Conservation (phyloP, 2,113 vertebrate species). For the Lathamus discolor region DNA sequence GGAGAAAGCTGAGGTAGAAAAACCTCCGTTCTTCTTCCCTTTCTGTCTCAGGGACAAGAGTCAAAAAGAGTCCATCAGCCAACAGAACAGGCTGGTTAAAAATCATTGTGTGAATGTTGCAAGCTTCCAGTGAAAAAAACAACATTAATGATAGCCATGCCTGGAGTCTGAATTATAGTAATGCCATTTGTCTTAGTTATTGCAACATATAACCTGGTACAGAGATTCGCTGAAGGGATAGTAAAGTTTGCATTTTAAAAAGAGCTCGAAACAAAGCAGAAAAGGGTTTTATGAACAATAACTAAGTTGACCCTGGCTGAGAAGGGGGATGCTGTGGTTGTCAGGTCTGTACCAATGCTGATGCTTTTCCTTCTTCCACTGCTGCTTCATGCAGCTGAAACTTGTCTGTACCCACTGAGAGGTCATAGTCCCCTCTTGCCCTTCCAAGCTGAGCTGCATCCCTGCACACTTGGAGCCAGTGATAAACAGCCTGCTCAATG, state of each 20-base stretch:
- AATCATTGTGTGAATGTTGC: neutral
- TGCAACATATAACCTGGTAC: neutral
- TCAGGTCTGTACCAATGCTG: neutral
- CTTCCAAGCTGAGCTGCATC: neutral
- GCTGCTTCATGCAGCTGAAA: neutral
- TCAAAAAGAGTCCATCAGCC: neutral
- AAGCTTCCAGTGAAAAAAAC: neutral
- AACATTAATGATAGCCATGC: neutral
- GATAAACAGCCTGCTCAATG: rapidly evolving
- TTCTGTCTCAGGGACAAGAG: neutral
- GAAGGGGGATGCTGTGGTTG: neutral
- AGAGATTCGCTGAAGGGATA: conserved; percentile 24
- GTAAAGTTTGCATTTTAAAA: neutral
- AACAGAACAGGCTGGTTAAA: neutral
- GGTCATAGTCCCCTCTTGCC: neutral
- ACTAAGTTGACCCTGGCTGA: neutral
- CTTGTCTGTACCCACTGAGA: rapidly evolving
- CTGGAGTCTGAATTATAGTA: conserved; percentile 1
- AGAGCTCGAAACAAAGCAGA: neutral
- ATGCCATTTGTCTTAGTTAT: conserved; percentile 23
- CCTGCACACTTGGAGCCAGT: rapidly evolving
- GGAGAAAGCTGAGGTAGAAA: neutral
- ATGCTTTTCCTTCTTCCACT: neutral
- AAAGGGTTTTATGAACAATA: neutral
- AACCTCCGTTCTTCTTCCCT: neutral